A percentile compares a stretch with the other conserved stretches of the same genome.
Conservation (phyloP, 2,797 vertebrate genomes). For the Pyrrhura leucotis region DNA sequence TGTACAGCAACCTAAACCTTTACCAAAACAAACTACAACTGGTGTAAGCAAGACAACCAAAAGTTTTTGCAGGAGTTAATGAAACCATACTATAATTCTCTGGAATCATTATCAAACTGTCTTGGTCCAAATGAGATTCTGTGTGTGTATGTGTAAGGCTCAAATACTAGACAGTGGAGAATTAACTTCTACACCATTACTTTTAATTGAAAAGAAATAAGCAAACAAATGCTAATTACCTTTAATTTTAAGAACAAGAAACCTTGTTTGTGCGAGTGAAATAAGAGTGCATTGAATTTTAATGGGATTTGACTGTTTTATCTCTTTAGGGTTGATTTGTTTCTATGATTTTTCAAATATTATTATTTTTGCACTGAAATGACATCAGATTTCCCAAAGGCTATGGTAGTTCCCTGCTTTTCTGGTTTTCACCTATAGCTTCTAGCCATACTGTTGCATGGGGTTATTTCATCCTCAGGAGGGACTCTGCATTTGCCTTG, state of each 20-base stretch:
- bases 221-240: conserved; percentile 46
- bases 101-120: conserved; percentile 21
- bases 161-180: background rate
- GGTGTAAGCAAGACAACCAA: background rate
- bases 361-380: background rate
- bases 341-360: background rate
- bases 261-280: background rate
- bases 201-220: conserved; percentile 60
- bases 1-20: background rate
- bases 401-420: background rate
- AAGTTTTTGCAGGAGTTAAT: conserved; percentile 27
- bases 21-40: background rate
- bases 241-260: conserved; percentile 43
- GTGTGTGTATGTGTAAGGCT: background rate
- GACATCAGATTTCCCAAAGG: background rate
- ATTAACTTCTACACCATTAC: conserved; percentile 39
- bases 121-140: conserved; percentile 7
- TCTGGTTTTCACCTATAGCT: background rate
- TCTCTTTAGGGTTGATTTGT: background rate
- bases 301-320: background rate
- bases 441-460: background rate
- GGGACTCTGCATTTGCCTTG: background rate
- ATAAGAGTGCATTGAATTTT: background rate
- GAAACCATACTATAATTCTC: conserved; percentile 20
- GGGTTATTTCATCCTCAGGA: background rate